phyloP scores from a whole-genome alignment of 2,888 invertebrate genomes.

The Hydropsyche betteni region DNA sequence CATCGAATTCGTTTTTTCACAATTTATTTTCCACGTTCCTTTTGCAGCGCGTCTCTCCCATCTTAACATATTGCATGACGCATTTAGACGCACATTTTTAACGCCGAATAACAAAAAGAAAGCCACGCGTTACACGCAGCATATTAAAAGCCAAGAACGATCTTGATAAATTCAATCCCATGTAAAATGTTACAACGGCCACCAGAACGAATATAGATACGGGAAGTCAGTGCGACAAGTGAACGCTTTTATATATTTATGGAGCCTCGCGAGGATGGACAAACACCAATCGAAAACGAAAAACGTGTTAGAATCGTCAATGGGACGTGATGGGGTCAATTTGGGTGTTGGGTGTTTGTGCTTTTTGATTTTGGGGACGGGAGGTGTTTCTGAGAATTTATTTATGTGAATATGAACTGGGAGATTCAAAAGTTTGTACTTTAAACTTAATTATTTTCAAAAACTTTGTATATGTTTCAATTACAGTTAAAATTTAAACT shows the following conservation, averaged over 20 bases:
- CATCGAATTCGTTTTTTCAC: neutral
- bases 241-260: constrained; percentile 24
- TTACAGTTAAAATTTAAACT: no score
- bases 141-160: constrained; percentile 3
- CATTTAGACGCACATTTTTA: constrained; percentile 9
- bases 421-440: no score
- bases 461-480: no score
- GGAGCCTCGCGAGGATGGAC: constrained; percentile 8
- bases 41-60: neutral
- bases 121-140: neutral
- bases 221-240: constrained; percentile 31
- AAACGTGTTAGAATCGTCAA: no score
- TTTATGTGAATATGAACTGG: no score
- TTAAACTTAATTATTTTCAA: no score
- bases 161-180: constrained; percentile 29
- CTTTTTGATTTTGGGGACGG: no score
- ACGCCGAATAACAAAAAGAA: neutral
- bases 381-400: no score
- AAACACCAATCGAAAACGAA: neutral
- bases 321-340: no score
- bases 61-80: constrained; percentile 30
- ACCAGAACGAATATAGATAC: constrained; percentile 30
- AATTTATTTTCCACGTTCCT: no score
- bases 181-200: constrained; percentile 18
- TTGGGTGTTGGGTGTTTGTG: no score